phyloP scores from a whole-genome alignment of 2,888 invertebrate genomes.

The Elmis aenea region DNA sequence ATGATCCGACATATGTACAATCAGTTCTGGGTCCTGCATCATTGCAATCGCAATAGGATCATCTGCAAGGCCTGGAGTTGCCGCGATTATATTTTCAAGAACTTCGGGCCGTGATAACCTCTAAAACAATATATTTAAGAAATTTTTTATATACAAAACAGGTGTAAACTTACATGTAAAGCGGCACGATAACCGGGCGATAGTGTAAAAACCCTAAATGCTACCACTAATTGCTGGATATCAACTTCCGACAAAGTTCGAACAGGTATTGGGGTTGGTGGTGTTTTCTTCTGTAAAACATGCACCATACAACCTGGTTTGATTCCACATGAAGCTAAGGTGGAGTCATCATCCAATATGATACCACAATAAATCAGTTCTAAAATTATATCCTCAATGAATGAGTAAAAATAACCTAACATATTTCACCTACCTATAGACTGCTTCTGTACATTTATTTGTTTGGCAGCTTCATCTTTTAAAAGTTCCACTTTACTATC shows the following conservation, averaged over 20 bases:
- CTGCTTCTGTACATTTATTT: conserved; percentile 53
- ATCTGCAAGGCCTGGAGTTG: conserved; percentile 63
- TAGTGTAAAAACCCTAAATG: conserved; percentile 57
- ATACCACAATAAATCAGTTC: conserved; percentile 69
- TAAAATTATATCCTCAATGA: conserved; percentile 33
- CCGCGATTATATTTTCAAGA: conserved; percentile 64
- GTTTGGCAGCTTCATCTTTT: conserved; percentile 55
- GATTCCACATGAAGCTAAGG: conserved; percentile 60
- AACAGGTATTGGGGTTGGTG: conserved; percentile 41
- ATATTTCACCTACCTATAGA: conserved; percentile 50
- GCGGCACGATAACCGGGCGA: conserved; percentile 62
- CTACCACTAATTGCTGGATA: conserved; percentile 57
- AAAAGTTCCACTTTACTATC: conserved; percentile 58
- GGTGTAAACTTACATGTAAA: conserved; percentile 52
- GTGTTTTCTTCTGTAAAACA: conserved; percentile 49
- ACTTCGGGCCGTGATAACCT: conserved; percentile 47
- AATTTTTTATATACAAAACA: conserved; percentile 4
- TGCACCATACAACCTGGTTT: conserved; percentile 55
- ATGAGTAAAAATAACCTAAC: conserved; percentile 1
- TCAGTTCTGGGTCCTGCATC: conserved; percentile 70
- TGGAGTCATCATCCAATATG: conserved; percentile 57
- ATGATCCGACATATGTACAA: conserved; percentile 64
- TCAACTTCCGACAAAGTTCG: conserved; percentile 55
- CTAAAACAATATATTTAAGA: conserved; percentile 27
- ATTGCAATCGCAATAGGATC: conserved; percentile 71